phyloP scores from a whole-genome alignment of 2,888 invertebrate species.

The Chrysolina oricalcia region DNA sequence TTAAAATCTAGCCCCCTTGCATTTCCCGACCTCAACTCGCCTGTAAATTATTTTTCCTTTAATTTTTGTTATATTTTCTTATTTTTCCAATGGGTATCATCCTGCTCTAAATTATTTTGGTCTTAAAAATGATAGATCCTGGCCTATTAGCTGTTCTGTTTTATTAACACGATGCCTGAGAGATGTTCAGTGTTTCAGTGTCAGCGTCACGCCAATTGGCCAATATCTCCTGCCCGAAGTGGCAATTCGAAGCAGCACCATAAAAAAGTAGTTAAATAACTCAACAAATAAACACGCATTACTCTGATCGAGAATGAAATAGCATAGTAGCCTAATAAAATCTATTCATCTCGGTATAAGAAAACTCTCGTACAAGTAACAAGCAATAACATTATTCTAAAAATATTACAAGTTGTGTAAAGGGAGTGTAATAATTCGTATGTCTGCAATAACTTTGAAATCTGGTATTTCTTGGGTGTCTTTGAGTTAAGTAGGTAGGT shows the following conservation, averaged over 20 bases:
- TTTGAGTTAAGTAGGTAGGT: constrained; percentile 58
- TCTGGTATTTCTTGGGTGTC: constrained; percentile 52
- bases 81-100: no score
- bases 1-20: no score
- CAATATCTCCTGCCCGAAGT: constrained; percentile 15
- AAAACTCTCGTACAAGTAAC: constrained; percentile 14
- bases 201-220: constrained; percentile 5
- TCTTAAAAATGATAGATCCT: no score
- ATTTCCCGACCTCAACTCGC: no score
- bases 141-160: background rate
- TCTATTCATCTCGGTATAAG: background rate
- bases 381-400: constrained; percentile 21
- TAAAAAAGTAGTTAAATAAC: constrained; percentile 22
- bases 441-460: constrained; percentile 51
- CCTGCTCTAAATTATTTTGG: no score
- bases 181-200: background rate
- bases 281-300: constrained; percentile 21
- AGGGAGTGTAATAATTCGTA: constrained; percentile 47
- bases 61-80: no score
- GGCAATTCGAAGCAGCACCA: constrained; percentile 15
- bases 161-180: background rate
- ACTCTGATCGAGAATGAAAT: constrained; percentile 6
- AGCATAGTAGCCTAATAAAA: constrained; percentile 14
- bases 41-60: no score
- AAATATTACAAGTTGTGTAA: constrained; percentile 21